Base-by-base conservation (phyloP, 2,888 invertebrate genomes). In the Drosophila basisetae region DNA sequence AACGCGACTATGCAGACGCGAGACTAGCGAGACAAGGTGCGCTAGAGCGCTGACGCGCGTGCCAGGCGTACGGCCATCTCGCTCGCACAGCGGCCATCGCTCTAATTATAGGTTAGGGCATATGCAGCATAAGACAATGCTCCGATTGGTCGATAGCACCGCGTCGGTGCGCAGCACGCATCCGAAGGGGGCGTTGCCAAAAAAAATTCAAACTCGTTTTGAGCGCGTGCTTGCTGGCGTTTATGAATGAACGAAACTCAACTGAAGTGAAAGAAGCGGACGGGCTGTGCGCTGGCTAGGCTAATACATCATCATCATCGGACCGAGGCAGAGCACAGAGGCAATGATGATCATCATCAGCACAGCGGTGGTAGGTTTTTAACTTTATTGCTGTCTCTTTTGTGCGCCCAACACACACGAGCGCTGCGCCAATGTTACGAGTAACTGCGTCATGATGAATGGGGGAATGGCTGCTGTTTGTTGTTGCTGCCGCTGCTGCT, bases 41-140 rank as follows among this genome's bases (percentile, higher is more conserved):
- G 78, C 65, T 66, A 68, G 69, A 35, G 47, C 39, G n/a, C 0
- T 41, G 53, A 55, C 67, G 59, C 79, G 69, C 73, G 75, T 81
- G 74, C 33, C 70, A 47, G 33, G 10, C 33, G 30, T 73, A 61
- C 39, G 7, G 68, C 41, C 58, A 30, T 81, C 82, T 79, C 88
- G 54, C 61, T 89, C 69, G 69, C 76, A 81, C 91, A 90, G 91
- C 92, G 92, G 92, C 92, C 92, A 92, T 92, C 91, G 92, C 92
- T 86, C 76, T 92, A 92, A 92, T 92, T 92, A 92, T 91, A 92
- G 92, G 92, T 92, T 92, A 84, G 77, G 31, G 63, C 41, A 52
- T 30, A 35, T 39, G 28, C 49, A 33, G 72, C 70, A 77, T 69
- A 83, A 80, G 61, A 78, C 83, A 83, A 74, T 37, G 28, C 49